These are phyloP conservation scores for Vireo altiloquus DNA, from an alignment of 2,113 vertebrate genomes.

Conservation along the genomic window DNA sequence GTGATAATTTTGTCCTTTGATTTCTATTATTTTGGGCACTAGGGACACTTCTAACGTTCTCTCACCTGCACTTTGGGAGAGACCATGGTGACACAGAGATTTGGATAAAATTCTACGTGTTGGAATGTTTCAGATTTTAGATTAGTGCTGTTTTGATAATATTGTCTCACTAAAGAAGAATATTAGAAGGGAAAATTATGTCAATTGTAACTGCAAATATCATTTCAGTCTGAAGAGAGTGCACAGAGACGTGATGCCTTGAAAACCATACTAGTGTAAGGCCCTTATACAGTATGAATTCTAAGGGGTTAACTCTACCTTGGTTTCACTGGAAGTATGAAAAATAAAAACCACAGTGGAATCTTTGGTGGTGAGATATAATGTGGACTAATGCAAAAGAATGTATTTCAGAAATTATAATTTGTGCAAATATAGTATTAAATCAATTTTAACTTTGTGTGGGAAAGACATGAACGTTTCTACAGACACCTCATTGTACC, in stretches of 20 bases:
- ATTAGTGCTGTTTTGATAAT: neutral
- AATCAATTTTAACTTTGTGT: conserved; percentile 30
- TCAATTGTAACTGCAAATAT: neutral
- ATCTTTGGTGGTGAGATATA: neutral
- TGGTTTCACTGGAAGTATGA: neutral
- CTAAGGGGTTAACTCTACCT: neutral
- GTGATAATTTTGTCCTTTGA: neutral
- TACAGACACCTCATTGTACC: neutral
- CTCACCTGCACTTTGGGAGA: neutral
- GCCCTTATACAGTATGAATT: neutral
- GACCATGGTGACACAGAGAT: neutral
- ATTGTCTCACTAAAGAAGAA: neutral
- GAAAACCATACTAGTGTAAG: neutral
- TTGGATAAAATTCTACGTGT: neutral
- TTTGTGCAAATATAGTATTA: neutral
- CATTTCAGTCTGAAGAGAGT: neutral
- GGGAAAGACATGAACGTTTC: neutral
- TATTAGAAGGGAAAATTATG: neutral
- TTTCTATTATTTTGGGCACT: neutral
- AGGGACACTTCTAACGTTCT: fast-evolving
- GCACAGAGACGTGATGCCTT: neutral
- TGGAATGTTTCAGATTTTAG: neutral
- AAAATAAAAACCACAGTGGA: neutral
- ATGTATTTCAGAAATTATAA: neutral
- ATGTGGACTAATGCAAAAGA: neutral